A percentile compares a stretch with the other conserved stretches of the same genome.
These are phyloP conservation scores for Uria aalge DNA, from an alignment of 2,113 vertebrate species.

Conservation along the genomic window DNA sequence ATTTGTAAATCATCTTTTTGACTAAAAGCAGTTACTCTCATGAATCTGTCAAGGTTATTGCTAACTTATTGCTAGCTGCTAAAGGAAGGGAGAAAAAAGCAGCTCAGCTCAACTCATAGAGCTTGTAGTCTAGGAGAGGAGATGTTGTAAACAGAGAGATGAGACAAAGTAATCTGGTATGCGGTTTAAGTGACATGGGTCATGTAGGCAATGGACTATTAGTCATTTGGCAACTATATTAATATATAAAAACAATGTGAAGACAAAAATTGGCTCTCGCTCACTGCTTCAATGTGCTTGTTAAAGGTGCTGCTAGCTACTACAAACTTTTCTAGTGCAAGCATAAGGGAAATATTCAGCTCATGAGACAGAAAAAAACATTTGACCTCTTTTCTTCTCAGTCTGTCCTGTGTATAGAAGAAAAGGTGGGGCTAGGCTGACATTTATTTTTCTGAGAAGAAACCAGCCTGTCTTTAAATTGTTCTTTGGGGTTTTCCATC, in stretches of 20 bases:
- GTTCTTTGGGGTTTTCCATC: constrained; percentile 66
- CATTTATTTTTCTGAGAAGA: constrained; percentile 43
- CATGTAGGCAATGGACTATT: neutral
- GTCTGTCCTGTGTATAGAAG: neutral
- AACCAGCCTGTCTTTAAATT: constrained; percentile 1
- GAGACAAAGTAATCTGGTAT: neutral
- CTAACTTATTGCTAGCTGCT: neutral
- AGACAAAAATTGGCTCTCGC: neutral
- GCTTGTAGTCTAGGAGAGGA: neutral
- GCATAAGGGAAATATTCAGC: neutral
- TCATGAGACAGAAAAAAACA: neutral
- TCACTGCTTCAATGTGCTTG: neutral
- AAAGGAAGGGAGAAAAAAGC: neutral
- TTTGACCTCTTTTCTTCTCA: neutral
- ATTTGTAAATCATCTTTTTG: neutral
- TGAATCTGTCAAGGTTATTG: neutral
- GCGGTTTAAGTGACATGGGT: neutral
- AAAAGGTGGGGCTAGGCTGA: neutral
- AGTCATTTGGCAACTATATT: neutral
- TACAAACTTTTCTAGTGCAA: neutral
- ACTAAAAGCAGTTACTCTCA: neutral
- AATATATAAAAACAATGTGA: neutral
- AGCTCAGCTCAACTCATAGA: neutral
- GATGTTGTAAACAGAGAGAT: neutral
- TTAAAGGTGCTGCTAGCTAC: neutral